Evolutionary conservation across 2,888 invertebrate genomes (phyloP).

Genomic region (Bimastos eiseni): DNA sequence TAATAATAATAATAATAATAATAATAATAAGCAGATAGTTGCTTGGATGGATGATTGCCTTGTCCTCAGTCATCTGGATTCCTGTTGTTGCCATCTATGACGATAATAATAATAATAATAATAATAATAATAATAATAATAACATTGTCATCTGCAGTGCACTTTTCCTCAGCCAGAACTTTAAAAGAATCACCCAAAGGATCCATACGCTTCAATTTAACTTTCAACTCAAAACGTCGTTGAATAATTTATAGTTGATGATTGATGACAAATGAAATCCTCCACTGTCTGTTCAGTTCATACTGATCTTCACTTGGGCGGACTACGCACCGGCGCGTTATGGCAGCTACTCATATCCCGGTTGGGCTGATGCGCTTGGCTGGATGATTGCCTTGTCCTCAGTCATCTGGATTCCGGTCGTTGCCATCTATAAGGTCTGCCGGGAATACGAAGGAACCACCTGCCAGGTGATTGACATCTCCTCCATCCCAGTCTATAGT

Average conservation of each 20-base stretch:
- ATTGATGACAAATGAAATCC: background rate
- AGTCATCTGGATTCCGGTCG: slow-evolving; percentile 56
- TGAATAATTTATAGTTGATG: too few relatives aligned
- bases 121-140: too few relatives aligned
- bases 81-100: slow-evolving; percentile 51
- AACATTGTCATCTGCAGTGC: too few relatives aligned
- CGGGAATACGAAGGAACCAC: slow-evolving; percentile 35
- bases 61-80: slow-evolving; percentile 55
- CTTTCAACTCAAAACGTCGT: too few relatives aligned
- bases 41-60: slow-evolving; percentile 52
- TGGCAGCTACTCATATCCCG: slow-evolving; percentile 48
- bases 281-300: slow-evolving; percentile 37
- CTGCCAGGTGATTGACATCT: slow-evolving; percentile 30
- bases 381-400: slow-evolving; percentile 53
- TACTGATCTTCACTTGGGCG: slow-evolving; percentile 47
- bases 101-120: too few relatives aligned
- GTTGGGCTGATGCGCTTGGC: slow-evolving; percentile 48
- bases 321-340: slow-evolving; percentile 57
- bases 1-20: background rate
- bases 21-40: too few relatives aligned
- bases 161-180: too few relatives aligned
- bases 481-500: background rate
- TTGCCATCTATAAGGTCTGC: slow-evolving; percentile 47
- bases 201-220: too few relatives aligned
- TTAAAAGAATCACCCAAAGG: too few relatives aligned